Conservation (phyloP, 2,113 vertebrate species). For the Labeo rohita region DNA sequence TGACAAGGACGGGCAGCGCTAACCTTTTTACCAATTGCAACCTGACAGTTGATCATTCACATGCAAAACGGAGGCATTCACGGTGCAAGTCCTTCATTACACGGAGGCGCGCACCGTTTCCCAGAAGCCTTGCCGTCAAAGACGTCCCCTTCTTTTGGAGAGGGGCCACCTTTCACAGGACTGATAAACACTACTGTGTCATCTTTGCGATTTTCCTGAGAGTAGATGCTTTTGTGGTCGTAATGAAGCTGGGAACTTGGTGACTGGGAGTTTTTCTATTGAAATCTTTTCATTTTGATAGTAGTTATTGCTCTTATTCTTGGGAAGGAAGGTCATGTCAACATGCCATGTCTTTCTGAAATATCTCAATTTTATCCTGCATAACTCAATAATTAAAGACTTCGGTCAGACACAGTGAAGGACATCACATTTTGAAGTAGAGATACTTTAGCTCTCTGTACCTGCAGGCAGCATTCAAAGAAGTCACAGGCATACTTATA, state of each 20-base stretch:
- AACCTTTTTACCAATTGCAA: conserved; percentile 54
- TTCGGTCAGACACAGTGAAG: conserved; percentile 3
- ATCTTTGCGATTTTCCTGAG: neutral
- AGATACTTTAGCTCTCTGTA: neutral
- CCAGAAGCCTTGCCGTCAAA: conserved; percentile 27
- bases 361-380: neutral
- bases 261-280: neutral
- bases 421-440: neutral
- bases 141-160: conserved; percentile 16
- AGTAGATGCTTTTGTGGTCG: neutral
- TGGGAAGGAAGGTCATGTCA: neutral
- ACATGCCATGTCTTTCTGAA: neutral
- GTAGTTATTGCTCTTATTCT: neutral
- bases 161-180: conserved; percentile 27
- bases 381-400: neutral
- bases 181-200: conserved; percentile 5
- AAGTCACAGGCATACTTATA: neutral
- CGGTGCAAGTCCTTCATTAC: conserved; percentile 50
- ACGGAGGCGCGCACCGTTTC: conserved; percentile 29
- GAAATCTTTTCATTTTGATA: conserved; percentile 1
- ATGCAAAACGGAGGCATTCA: conserved; percentile 59
- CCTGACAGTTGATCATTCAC: conserved; percentile 59
- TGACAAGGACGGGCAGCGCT: conserved; percentile 54
- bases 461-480: neutral
- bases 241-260: neutral